These are phyloP conservation scores for Panorpa germanica DNA, from an alignment of 2,888 invertebrate genomes.

Conservation along the genomic window DNA sequence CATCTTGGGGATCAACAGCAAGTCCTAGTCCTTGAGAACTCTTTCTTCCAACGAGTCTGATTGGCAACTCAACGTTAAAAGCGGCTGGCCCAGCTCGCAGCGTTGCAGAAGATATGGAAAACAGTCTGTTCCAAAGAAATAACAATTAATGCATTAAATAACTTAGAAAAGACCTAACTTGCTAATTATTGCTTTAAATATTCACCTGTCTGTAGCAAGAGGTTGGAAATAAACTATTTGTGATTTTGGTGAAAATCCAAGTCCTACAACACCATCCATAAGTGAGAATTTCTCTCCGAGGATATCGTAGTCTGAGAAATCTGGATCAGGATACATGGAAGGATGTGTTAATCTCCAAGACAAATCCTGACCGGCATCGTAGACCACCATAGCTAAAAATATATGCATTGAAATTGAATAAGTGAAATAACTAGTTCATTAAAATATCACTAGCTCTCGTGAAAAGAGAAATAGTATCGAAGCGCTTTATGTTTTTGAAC, in stretches of 20 bases:
- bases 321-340: conserved; percentile 72
- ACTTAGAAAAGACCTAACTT: too few relatives aligned
- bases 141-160: too few relatives aligned
- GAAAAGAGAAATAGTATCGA: too few relatives aligned
- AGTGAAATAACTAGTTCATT: too few relatives aligned
- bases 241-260: conserved; percentile 36
- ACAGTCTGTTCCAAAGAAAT: too few relatives aligned
- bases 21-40: conserved; percentile 68
- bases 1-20: conserved; percentile 49
- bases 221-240: conserved; percentile 44
- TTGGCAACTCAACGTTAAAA: conserved; percentile 49
- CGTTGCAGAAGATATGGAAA: conserved; percentile 55
- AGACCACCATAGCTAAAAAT: conserved; percentile 20
- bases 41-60: conserved; percentile 61
- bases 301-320: conserved; percentile 55
- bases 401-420: too few relatives aligned
- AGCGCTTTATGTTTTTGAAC: too few relatives aligned
- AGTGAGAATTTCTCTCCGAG: conserved; percentile 41
- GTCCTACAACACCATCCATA: conserved; percentile 48
- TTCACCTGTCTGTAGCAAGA: conserved; percentile 40
- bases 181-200: not conserved
- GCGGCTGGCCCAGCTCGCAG: conserved; percentile 53
- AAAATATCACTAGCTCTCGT: too few relatives aligned
- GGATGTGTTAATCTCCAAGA: conserved; percentile 69
- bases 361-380: conserved; percentile 49